These are phyloP conservation scores for Dryoscopus gambensis DNA, from an alignment of 2,113 vertebrate species.

Conservation along the genomic window DNA sequence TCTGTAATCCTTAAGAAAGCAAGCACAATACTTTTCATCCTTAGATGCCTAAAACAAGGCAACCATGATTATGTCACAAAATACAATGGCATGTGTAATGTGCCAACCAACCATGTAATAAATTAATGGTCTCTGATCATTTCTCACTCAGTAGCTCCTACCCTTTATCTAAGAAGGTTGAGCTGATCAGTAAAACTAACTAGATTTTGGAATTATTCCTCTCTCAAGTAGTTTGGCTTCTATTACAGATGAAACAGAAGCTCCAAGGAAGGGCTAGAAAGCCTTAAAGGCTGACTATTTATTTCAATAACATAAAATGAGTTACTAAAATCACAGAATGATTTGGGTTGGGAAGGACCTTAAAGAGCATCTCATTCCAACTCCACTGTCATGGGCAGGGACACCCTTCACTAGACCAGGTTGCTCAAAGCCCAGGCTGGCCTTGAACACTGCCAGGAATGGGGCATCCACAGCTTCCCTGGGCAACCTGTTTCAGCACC, in stretches of 20 bases:
- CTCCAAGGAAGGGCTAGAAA: neutral
- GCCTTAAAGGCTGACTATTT: neutral
- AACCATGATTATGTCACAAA: neutral
- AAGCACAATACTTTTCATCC: neutral
- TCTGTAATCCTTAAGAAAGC: neutral
- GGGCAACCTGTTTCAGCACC: neutral
- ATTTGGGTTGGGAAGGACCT: neutral
- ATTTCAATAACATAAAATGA: neutral
- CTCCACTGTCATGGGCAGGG: accelerated
- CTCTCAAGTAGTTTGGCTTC: neutral
- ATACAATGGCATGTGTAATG: neutral
- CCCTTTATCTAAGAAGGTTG: neutral
- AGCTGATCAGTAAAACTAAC: neutral
- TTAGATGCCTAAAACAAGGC: neutral
- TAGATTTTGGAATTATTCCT: neutral
- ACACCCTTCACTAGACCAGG: neutral
- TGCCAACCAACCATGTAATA: neutral
- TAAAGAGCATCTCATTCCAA: neutral
- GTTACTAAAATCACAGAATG: neutral
- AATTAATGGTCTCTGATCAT: neutral
- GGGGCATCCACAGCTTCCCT: neutral
- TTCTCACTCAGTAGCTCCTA: neutral
- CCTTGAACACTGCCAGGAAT: neutral
- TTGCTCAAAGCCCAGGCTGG: neutral
- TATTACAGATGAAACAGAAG: neutral